Base-by-base conservation (phyloP, 2,888 invertebrate species). In the Chrysina gloriosa region DNA sequence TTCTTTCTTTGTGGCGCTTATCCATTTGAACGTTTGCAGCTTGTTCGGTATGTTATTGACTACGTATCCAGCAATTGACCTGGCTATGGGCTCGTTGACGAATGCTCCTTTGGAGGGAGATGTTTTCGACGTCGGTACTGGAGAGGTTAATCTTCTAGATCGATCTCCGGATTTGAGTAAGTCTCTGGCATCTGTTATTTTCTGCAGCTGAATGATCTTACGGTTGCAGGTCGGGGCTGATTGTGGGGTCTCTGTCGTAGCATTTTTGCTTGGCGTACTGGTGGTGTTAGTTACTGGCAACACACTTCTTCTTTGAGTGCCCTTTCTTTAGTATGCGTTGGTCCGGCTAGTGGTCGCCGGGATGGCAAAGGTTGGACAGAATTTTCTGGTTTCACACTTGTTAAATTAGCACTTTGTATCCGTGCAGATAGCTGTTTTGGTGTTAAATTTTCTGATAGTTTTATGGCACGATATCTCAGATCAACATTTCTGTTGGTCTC, bases 41-140 rank as follows among this genome's bases (percentile, higher is more conserved):
- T 70, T 71, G 25, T 67, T 68, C 16, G 76, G 73, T 65, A 78
- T 74, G 56, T 82, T 82, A 65, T 81, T 82, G 9, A 77, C 73
- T 52, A 83, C 77, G 70, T 82, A 83, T 47, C 79, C 82, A 19
- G 82, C 82, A 65, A 83, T 83, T 6, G 80, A 81, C 71, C 80
- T 73, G 2, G 82, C 82, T 21, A 83, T 83, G 2, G 82, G 82
- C 65, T 83, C 82, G 73, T 79, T 75, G 66, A 45, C 9, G 19
- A 45, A 45, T 9, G 45, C 45, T 45, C 16, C 21, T n/a, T n/a
- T n/a, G n/a, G n/a, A n/a, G n/a, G n/a, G n/a, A n/a, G n/a, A n/a
- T n/a, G n/a, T n/a, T n/a, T 61, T 69, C 39, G 63, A 25, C 19
- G 50, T 6, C 4, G 65, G 25, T 29, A 27, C 34, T 36, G 39